Evolutionary conservation across 2,797 vertebrate species (phyloP).

Genomic region (Leucoraja ocellata): DNA sequence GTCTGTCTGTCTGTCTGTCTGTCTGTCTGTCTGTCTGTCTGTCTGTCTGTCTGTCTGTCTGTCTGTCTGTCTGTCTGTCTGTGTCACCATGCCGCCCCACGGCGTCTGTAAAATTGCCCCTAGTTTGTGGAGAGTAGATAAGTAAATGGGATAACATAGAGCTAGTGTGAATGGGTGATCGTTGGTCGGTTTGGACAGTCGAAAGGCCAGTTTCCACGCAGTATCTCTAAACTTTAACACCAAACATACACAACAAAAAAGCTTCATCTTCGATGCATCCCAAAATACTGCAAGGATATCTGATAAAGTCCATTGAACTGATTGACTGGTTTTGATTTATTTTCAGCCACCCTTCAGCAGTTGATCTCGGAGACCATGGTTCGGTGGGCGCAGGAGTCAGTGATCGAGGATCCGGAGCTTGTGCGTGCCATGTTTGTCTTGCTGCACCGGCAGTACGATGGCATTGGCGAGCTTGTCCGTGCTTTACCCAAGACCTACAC

Average conservation of each 20-base stretch:
- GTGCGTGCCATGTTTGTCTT: constrained; percentile 92
- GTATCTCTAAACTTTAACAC: background rate
- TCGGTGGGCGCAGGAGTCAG: constrained; percentile 89
- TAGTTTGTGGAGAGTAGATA: too few species aligned
- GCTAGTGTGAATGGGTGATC: too few species aligned
- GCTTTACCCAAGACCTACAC: constrained; percentile 92
- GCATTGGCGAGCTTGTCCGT: constrained; percentile 81
- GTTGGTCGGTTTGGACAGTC: background rate
- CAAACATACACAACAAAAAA: background rate
- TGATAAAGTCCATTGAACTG: background rate
- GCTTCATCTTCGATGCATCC: background rate
- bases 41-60: too few species aligned
- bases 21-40: too few species aligned
- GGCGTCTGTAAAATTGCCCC: too few species aligned
- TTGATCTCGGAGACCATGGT: constrained; percentile 92
- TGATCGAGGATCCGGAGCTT: constrained; percentile 87
- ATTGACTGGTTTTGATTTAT: background rate
- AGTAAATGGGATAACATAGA: too few species aligned
- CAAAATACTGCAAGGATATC: background rate
- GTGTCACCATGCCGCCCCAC: too few species aligned
- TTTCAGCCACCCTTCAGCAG: constrained; percentile 80
- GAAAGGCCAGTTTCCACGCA: background rate
- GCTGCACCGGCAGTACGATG: constrained; percentile 86
- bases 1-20: too few species aligned
- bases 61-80: too few species aligned